Base-by-base conservation (phyloP, 2,797 vertebrate genomes). In the Zenarchopterus dispar region DNA sequence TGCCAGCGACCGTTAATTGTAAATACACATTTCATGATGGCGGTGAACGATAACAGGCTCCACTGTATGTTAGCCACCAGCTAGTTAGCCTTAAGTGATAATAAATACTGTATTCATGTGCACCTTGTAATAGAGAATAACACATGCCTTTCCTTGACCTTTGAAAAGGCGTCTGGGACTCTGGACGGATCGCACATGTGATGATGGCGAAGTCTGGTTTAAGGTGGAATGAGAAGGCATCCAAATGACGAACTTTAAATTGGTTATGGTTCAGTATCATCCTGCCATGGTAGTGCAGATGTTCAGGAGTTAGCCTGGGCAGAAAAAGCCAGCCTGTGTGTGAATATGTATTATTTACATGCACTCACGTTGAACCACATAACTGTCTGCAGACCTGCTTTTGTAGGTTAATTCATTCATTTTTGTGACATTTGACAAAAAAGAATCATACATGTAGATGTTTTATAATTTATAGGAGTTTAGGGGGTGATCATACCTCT, bases 21-120 rank as follows among this genome's bases (percentile, higher is more conserved):
- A 81, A 67, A 85, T 58, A 78, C 59, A 62, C 63, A 36, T 39
- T 60, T 73, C 8, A 65, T 72, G 73, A 87, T 84, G 82, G 80
- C 80, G 80, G 22, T 67, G 49, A 21, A 5, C 43, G 75, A 59
- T 58, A 73, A 69, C 17, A 49, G 13, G 58, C 68, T 69, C 39
- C 61, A 28, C 18, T 24, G 39, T 44, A 15, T 36, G 46, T 68
- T 70, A 74, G 84, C 74, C 8, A 4, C 36, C 39, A 33, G 58
- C 54, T 49, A 33, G 36, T 2, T 62, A 8, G 58, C 53, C 43
- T 9, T 36, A 54, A 26, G 17, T 42, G n/a, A 49, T 50, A 26
- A 26, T 16, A 6, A 58, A 18, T 23, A 41, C 16, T 8, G 23
- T 1, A 6, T 7, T 24, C 33, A 1, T 44, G 5, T 36, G 10